Percentiles rank a stretch among this genome's conserved stretches.
These are phyloP conservation scores for Bambusicola thoracicus DNA, from an alignment of 2,113 vertebrate genomes.

Conservation along the genomic window DNA sequence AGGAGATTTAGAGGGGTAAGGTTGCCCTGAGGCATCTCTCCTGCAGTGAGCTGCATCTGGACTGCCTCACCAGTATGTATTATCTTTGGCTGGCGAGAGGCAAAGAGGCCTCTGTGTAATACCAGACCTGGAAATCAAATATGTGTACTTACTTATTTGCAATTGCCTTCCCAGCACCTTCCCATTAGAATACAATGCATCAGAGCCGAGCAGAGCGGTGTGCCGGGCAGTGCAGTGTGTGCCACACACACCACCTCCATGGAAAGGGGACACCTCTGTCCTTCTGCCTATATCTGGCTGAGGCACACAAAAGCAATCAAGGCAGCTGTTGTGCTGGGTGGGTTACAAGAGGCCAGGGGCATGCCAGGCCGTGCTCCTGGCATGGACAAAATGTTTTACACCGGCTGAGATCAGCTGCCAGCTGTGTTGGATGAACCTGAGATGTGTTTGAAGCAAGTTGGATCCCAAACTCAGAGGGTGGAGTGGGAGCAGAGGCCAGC, in stretches of 20 bases:
- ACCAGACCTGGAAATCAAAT: background rate
- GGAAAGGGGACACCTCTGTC: background rate
- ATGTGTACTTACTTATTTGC: background rate
- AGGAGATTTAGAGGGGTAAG: background rate
- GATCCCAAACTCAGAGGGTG: background rate
- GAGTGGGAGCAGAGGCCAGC: background rate
- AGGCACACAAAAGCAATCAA: background rate
- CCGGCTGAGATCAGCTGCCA: background rate
- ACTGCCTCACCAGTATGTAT: background rate
- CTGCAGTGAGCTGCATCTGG: background rate
- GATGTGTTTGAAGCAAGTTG: background rate
- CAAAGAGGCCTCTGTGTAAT: background rate
- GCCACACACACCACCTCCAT: background rate
- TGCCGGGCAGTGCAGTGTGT: background rate
- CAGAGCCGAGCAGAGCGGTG: rapidly evolving
- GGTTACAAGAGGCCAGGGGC: background rate
- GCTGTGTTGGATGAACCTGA: background rate
- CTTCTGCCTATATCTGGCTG: background rate
- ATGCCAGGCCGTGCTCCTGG: background rate
- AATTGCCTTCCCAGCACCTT: background rate
- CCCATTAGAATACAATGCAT: background rate
- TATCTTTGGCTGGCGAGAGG: background rate
- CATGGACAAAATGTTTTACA: background rate
- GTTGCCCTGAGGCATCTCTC: background rate
- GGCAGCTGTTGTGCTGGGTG: background rate